Evolutionary conservation across 2,797 vertebrate genomes (phyloP).

Genomic region (Catamblyrhynchus diadema): DNA sequence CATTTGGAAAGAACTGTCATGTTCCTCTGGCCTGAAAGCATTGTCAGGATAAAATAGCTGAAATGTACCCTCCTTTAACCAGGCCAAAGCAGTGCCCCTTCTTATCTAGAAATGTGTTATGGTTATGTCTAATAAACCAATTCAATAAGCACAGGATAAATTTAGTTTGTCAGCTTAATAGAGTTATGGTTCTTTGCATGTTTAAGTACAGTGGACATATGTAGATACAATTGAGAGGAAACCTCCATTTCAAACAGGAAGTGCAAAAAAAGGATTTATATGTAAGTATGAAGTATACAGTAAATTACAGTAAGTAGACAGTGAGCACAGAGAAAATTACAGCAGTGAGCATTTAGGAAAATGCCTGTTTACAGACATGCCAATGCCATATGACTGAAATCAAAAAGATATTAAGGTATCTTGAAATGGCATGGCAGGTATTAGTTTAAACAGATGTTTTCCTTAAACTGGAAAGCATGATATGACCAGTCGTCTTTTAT

Average conservation of each 20-base stretch:
- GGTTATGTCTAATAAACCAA: slow-evolving; percentile 59
- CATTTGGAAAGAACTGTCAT: slow-evolving; percentile 29
- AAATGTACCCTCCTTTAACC: slow-evolving; percentile 49
- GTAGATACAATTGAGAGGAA: neutral
- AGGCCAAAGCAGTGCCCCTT: slow-evolving; percentile 26
- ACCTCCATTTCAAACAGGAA: neutral
- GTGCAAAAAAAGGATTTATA: neutral
- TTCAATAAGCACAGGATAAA: slow-evolving; percentile 46
- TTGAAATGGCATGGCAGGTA: neutral
- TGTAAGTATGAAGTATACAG: neutral
- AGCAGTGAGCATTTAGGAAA: neutral
- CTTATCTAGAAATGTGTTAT: slow-evolving; percentile 69
- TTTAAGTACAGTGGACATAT: neutral
- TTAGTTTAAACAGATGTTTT: neutral
- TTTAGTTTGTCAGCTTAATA: slow-evolving; percentile 46
- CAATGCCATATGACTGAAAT: neutral
- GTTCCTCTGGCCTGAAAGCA: slow-evolving; percentile 11
- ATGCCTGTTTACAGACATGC: neutral
- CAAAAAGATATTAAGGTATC: neutral
- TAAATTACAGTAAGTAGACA: neutral
- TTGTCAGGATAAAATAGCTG: slow-evolving; percentile 57
- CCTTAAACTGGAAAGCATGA: neutral
- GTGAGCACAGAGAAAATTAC: neutral
- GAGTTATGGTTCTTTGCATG: neutral
- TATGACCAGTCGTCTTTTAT: neutral